Evolutionary conservation across 2,888 invertebrate genomes (phyloP).

Genomic region (Panzeria rudis): DNA sequence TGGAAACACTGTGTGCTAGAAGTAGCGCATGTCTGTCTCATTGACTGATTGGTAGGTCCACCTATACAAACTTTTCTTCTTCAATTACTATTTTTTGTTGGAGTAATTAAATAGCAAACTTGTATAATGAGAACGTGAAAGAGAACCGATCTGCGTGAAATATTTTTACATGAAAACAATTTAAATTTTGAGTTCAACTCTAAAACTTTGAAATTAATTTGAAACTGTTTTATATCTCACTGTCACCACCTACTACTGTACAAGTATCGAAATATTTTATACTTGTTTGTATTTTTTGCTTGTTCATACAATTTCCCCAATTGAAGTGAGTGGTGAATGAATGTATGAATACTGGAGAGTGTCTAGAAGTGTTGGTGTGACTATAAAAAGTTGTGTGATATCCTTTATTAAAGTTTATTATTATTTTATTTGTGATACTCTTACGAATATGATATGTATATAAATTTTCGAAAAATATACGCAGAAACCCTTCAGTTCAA

Average conservation of each 20-base stretch:
- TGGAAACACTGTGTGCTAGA: no score
- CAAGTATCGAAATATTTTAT: background rate
- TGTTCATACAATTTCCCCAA: background rate
- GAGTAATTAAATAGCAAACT: no score
- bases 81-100: no score
- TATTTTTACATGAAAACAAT: background rate
- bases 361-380: conserved; percentile 27
- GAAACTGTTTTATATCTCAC: background rate
- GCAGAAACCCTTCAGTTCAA: background rate
- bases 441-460: conserved; percentile 37
- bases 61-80: no score
- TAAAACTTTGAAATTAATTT: background rate
- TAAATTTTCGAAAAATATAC: background rate
- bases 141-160: no score
- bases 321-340: background rate
- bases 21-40: no score
- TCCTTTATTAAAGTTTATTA: conserved; percentile 65
- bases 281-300: background rate
- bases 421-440: conserved; percentile 25
- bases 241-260: background rate
- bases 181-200: no score
- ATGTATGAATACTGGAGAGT: conserved; percentile 1
- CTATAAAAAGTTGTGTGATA: conserved; percentile 46
- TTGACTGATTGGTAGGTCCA: no score
- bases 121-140: no score